phyloP scores from a whole-genome alignment of 1,140 invertebrate genomes.

The Rhopalosiphum maidis region DNA sequence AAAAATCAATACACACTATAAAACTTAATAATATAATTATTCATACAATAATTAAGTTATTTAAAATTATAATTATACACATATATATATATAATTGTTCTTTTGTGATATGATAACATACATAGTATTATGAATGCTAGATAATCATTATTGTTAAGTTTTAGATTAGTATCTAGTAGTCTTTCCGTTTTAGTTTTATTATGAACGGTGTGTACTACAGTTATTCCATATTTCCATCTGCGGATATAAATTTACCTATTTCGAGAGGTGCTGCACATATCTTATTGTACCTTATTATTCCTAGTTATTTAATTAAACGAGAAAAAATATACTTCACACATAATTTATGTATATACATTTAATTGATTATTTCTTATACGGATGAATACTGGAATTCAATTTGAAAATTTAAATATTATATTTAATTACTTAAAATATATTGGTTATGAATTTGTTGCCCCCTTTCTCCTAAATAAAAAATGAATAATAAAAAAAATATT shows the following conservation, averaged over 20 bases:
- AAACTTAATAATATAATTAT: constrained; percentile 26
- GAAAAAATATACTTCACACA: not conserved
- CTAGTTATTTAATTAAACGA: not conserved
- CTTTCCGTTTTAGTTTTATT: not conserved
- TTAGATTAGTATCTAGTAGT: not conserved
- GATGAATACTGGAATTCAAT: not conserved
- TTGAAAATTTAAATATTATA: not conserved
- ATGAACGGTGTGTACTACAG: not conserved
- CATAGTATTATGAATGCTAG: not conserved
- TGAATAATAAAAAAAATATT: not conserved
- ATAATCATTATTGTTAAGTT: not conserved
- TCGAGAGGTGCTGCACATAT: not conserved
- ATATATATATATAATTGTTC: not conserved
- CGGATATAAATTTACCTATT: not conserved
- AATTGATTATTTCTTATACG: not conserved
- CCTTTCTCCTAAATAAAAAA: not conserved
- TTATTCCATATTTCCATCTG: not conserved
- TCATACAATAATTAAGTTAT: not conserved
- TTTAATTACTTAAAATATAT: not conserved
- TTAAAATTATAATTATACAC: not conserved
- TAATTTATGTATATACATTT: not conserved
- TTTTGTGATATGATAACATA: constrained; percentile 14
- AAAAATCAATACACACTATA: constrained; percentile 42
- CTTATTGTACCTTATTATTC: not conserved
- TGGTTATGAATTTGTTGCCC: not conserved